Evolutionary conservation across 2,113 vertebrate genomes (phyloP), one percentile per base, ranked within the genome.

Genomic region (Colinus virginianus): DNA sequence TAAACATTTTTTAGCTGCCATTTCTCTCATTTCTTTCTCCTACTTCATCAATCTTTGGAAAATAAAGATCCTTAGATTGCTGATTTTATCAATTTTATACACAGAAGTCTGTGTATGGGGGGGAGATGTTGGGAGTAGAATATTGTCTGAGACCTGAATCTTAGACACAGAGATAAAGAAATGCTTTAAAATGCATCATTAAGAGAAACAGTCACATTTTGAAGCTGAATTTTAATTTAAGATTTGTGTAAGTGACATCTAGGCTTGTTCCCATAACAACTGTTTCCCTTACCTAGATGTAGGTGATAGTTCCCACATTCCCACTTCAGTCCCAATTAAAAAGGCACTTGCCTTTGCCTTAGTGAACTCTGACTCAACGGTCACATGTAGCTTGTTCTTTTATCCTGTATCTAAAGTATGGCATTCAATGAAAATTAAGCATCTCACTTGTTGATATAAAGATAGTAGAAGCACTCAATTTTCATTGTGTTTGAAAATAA

Each of bases 71-170:
- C 45, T 32, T 58, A 34, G 6, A 25, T 13, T 67, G 32, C 25
- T 63, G 21, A 40, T 86, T 80, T 88, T 38, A 74, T 70, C 51
- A 63, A 32, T 53, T 51, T 43, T 18, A 59, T 28, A 74, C 11
- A 70, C 11, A 48, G 9, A 85, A 86, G 59, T 7, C 2, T 48
- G 6, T 51, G 7, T 43, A 40, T 26, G 16, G n/a, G 19, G 7
- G 4, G 8, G 8, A 49, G 6, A 7, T 40, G 11, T 40, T 8
- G 11, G 4, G 75, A 70, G 25, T 26, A 10, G 25, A 67, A 11
- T 2, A 3, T 19, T 61, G 3, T 0, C 14, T 66, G 55, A 77
- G 8, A 66, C 3, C 11, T 56, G 3, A 0, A 25, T 79, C 7
- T 40, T 62, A 62, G 36, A 40, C 59, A 34, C 9, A 36, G 64